Conservation (phyloP, 2,888 invertebrate genomes). For the Imbricaverruca yamaguchii region DNA sequence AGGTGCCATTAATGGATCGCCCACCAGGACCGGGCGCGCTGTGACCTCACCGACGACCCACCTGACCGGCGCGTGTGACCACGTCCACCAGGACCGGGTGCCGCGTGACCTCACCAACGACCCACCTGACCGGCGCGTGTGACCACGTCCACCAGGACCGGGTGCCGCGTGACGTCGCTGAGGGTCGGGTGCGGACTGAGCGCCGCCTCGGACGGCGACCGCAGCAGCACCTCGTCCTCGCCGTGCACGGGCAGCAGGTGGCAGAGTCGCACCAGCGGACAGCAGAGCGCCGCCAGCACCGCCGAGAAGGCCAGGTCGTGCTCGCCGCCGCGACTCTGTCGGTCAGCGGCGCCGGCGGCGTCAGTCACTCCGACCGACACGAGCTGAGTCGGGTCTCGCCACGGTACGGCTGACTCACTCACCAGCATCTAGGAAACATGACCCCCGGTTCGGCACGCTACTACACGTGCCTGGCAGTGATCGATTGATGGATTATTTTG, state of each 20-base stretch:
- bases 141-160: slow-evolving; percentile 69
- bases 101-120: slow-evolving; percentile 42
- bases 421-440: no score
- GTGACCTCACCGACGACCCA: slow-evolving; percentile 36
- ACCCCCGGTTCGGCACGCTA: no score
- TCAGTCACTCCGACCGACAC: no score
- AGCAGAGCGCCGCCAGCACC: slow-evolving; percentile 75
- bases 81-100: slow-evolving; percentile 70
- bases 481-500: no score
- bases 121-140: slow-evolving; percentile 55
- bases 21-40: no score
- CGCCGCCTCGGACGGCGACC: slow-evolving; percentile 44
- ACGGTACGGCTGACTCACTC: no score
- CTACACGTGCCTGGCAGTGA: no score
- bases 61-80: slow-evolving; percentile 60
- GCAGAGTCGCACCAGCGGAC: slow-evolving; percentile 60
- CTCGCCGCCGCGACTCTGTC: slow-evolving; percentile 25
- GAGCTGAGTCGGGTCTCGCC: no score
- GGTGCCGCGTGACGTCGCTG: slow-evolving; percentile 54
- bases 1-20: no score
- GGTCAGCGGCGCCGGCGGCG: no score
- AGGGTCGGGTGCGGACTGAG: slow-evolving; percentile 57
- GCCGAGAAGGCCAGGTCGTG: slow-evolving; percentile 62
- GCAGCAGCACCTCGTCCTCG: slow-evolving; percentile 42
- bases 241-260: slow-evolving; percentile 66